Conservation (phyloP, 2,113 vertebrate genomes). For the Caranx ignobilis region DNA sequence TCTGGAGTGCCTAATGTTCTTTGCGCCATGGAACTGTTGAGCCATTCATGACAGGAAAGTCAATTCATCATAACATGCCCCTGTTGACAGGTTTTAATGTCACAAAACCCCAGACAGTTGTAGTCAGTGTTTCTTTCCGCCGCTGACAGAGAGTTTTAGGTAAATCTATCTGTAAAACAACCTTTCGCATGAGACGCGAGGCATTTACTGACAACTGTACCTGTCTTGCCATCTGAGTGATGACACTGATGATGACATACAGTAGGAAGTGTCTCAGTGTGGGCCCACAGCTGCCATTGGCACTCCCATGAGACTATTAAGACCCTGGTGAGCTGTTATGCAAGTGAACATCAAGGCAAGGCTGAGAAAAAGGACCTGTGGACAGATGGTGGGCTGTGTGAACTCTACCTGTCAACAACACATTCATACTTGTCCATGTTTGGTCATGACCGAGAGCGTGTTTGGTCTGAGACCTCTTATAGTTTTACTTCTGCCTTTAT, state of each 20-base stretch:
- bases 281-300: constrained; percentile 29
- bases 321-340: neutral
- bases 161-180: constrained; percentile 29
- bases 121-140: constrained; percentile 36
- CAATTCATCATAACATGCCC: constrained; percentile 27
- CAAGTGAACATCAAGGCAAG: constrained; percentile 5
- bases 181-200: constrained; percentile 3
- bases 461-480: neutral
- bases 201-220: constrained; percentile 37
- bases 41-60: constrained; percentile 14
- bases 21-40: constrained; percentile 45
- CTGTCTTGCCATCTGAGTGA: constrained; percentile 15
- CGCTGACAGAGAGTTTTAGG: neutral
- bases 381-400: neutral
- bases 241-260: constrained; percentile 35
- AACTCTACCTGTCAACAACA: constrained; percentile 33
- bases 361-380: constrained; percentile 5
- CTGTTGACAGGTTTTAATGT: constrained; percentile 19
- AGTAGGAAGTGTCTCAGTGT: constrained; percentile 34
- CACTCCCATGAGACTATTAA: neutral
- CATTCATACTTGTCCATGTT: constrained; percentile 3
- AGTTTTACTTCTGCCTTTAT: neutral
- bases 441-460: neutral
- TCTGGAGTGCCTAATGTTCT: constrained; percentile 14
- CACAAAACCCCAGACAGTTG: neutral